Evolutionary conservation across 2,113 vertebrate species (phyloP), one percentile per base, ranked within the genome.

Genomic region (Muntiacus reevesi): DNA sequence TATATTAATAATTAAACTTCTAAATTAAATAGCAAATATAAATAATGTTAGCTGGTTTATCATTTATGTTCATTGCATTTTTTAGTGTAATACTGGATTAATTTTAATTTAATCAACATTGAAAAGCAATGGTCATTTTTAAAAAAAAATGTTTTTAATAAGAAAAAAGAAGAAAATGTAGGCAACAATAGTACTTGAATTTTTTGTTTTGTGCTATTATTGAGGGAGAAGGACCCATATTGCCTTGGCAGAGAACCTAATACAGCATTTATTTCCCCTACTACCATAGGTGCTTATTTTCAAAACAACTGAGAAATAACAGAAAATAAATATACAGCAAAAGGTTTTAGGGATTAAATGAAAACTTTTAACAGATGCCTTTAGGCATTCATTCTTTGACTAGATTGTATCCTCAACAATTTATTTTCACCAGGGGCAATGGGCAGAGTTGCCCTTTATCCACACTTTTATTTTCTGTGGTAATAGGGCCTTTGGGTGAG

Each of bases 401-500:
- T 91, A 64, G 45, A 71, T 81, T 76, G 11, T 59, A 87, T 81
- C 84, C 71, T 71, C 28, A 89, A 81, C 82, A 91, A 94, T 93
- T 89, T 81, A 89, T 96, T 96, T 96, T 97, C 83, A 91, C 91
- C 62, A 76, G 89, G 28, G 86, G 52, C 90, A 67, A 87, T 10
- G 57, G 83, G 23, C 36, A 94, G n/a, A 91, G 25, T 71, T 88
- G 60, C 14, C 64, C 74, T 95, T 98, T 96, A 88, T 82, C 79
- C 64, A 60, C 57, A 85, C 57, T 95, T 98, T 91, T 79, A 76
- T 97, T 97, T 96, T 78, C 91, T 79, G 19, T 97, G 83, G 60
- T 89, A 94, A 98, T 81, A 97, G 94, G 74, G 28, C 89, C 62
- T 94, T 47, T 97, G 57, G 87, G 91, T 93, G 78, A 94, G 54